These are phyloP conservation scores for Ibidorhyncha struthersii DNA, from an alignment of 2,113 vertebrate genomes.

Conservation along the genomic window DNA sequence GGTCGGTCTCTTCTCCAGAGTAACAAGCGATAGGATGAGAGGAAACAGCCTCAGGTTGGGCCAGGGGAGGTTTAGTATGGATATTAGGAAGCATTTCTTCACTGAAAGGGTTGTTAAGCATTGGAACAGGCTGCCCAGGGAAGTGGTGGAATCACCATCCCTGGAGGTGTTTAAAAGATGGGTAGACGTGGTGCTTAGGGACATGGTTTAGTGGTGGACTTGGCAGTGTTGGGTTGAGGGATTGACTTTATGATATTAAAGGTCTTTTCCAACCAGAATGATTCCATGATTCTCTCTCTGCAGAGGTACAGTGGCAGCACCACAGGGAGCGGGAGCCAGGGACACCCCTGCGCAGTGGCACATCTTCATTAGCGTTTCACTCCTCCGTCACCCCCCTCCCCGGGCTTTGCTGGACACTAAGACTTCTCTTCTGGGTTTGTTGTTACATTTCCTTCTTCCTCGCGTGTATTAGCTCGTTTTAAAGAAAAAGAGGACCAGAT, in stretches of 20 bases:
- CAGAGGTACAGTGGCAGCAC: neutral
- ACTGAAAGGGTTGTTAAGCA: neutral
- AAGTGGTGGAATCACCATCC: neutral
- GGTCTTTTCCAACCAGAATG: neutral
- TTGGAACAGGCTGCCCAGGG: neutral
- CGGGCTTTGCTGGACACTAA: neutral
- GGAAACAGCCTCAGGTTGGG: neutral
- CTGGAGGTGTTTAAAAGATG: neutral
- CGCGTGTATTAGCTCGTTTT: rapidly evolving
- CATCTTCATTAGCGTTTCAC: rapidly evolving
- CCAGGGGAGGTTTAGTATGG: neutral
- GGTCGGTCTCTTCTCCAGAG: neutral
- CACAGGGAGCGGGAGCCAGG: rapidly evolving
- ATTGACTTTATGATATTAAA: neutral
- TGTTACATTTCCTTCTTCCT: neutral
- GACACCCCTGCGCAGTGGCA: neutral
- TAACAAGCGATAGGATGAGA: neutral
- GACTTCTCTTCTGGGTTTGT: neutral
- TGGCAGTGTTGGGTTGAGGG: neutral
- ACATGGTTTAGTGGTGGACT: neutral
- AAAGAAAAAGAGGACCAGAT: neutral
- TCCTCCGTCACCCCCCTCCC: neutral
- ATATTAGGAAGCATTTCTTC: neutral
- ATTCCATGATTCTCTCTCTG: neutral
- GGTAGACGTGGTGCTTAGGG: neutral